Conservation (phyloP, 1,140 invertebrate genomes). For the Hylaeus volcanicus region DNA sequence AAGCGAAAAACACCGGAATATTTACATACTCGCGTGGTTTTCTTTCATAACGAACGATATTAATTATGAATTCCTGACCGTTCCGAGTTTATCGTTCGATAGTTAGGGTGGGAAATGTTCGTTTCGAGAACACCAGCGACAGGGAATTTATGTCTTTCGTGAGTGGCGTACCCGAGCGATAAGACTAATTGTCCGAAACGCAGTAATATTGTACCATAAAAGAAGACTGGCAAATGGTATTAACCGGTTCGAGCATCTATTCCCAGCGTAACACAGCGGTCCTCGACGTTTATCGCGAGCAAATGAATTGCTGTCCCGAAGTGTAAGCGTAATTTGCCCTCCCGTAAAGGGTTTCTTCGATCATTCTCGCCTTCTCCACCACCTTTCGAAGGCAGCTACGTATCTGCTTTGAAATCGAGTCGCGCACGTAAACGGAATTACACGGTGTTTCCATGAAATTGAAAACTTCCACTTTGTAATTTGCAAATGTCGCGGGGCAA, state of each 20-base stretch:
- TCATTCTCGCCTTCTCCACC: neutral
- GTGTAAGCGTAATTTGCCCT: neutral
- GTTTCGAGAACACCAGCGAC: neutral
- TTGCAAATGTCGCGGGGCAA: conserved; percentile 6
- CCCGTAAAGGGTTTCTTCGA: neutral
- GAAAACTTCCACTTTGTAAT: conserved; percentile 23
- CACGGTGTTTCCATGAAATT: conserved; percentile 9
- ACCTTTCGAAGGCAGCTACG: neutral
- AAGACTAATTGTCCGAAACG: conserved; percentile 44
- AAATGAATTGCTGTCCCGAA: conserved; percentile 1
- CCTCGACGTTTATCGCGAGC: neutral
- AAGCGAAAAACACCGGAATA: neutral
- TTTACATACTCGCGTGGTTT: neutral
- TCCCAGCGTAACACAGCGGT: neutral
- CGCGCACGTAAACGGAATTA: conserved; percentile 9
- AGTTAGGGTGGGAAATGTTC: neutral
- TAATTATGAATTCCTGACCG: conserved; percentile 17
- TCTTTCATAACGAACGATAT: neutral
- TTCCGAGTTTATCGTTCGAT: neutral
- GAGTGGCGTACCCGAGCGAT: neutral
- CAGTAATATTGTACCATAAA: conserved; percentile 31
- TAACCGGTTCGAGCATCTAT: conserved; percentile 32
- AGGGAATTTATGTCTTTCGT: conserved; percentile 17
- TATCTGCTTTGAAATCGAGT: conserved; percentile 6
- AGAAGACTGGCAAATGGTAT: conserved; percentile 32